Base-by-base conservation (phyloP, 2,888 invertebrate genomes). In the Ormyrus rosae region DNA sequence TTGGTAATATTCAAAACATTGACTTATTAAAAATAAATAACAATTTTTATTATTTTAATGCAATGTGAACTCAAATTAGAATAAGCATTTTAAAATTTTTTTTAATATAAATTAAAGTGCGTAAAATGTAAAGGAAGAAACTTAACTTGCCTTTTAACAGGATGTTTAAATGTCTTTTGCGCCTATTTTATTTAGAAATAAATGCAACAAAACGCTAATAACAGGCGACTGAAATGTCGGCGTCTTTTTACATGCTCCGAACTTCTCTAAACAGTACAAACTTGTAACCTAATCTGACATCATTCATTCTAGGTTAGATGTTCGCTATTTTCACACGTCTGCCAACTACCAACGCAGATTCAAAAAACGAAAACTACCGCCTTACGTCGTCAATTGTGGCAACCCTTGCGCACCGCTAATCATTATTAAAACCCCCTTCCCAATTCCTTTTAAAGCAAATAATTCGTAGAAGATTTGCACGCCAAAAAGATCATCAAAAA, bases 191-290 rank as follows among this genome's bases (percentile, higher is more conserved):
- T 58, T 19, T 75, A 34, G 50, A 7, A 19, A 53, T 67, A 71
- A 70, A 60, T 67, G 55, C 8, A 55, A 51, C 65, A 75, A 50
- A 64, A 64, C 9, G 13, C 11, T 45, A 55, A 53, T 71, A 71
- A 60, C 63, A 67, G 5, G 6, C 46, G 3, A 75, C 71, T 65
- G 75, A 69, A 50, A 53, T 75, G n/a, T 70, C 58, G 19, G 80
- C 75, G 80, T 75, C 71, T 34, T 34, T 34, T 34, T 34, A 34
- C 34, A 34, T 34, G 34, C 34, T 34, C 34, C 34, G 34, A 34
- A 34, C 34, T 0, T 34, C 34, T 34, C 34, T 3, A 34, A 34
- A 34, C 34, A 34, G 34, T 34, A 34, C 34, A 34, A 34, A 34
- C 4, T 34, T 0, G 3, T 34, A 34, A 34, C 34, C 34, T 34